Evolutionary conservation across 2,888 invertebrate species (phyloP).

Genomic region (Cephalotes varians): DNA sequence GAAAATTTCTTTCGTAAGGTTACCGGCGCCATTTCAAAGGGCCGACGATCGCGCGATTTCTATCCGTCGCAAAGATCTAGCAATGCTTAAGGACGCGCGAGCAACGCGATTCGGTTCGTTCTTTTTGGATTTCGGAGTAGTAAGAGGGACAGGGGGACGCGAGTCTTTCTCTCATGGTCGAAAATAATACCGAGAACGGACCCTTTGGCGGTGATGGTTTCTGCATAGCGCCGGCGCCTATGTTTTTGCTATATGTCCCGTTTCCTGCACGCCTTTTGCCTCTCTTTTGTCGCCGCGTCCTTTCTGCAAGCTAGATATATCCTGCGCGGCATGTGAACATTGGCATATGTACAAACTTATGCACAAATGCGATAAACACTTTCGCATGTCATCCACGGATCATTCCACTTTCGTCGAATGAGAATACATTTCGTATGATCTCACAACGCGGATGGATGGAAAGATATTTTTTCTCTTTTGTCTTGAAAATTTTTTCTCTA

Average conservation of each 20-base stretch:
- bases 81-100: conserved; percentile 27
- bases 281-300: conserved; percentile 10
- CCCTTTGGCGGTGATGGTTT: conserved; percentile 81
- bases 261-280: conserved; percentile 53
- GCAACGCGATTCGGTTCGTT: conserved; percentile 55
- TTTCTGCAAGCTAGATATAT: conserved; percentile 22
- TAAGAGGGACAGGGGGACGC: conserved; percentile 51
- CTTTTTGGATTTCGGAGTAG: conserved; percentile 78
- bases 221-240: conserved; percentile 84
- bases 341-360: conserved; percentile 52
- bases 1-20: conserved; percentile 43
- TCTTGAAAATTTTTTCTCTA: not conserved
- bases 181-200: conserved; percentile 78
- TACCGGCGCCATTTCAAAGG: conserved; percentile 35
- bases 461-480: not conserved
- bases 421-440: not conserved
- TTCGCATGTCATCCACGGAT: conserved; percentile 6
- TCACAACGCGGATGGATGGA: not conserved
- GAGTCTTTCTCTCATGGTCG: conserved; percentile 68
- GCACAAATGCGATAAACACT: not conserved
- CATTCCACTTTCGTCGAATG: conserved; percentile 13
- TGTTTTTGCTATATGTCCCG: conserved; percentile 79
- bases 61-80: conserved; percentile 29
- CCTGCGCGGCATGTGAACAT: conserved; percentile 53
- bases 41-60: conserved; percentile 45